phyloP scores from a whole-genome alignment of 2,113 vertebrate genomes.

The Mugil cephalus region DNA sequence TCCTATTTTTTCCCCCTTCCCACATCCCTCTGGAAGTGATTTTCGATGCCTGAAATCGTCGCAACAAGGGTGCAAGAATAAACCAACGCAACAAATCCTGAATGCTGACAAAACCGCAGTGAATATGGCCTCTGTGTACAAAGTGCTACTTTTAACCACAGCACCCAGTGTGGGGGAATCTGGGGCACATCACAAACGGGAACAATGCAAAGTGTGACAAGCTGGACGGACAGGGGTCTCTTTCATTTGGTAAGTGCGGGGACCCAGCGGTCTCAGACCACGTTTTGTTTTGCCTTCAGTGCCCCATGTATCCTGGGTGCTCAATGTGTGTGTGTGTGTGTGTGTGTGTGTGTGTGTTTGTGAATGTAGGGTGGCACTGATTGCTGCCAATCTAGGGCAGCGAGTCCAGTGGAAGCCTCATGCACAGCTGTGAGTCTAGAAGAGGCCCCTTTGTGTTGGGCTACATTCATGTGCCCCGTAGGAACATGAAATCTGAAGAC shows the following conservation, averaged over 20 bases:
- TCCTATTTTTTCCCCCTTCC: not conserved
- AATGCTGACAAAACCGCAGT: slow-evolving; percentile 12
- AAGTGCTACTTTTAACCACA: slow-evolving; percentile 40
- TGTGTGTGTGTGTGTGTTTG: not conserved
- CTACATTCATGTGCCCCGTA: slow-evolving; percentile 22
- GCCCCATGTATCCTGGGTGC: slow-evolving; percentile 6
- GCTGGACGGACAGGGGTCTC: slow-evolving; percentile 4
- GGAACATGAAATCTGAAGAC: slow-evolving; percentile 29
- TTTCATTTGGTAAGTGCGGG: slow-evolving; percentile 28
- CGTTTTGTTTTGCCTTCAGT: slow-evolving; percentile 10
- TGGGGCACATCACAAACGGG: slow-evolving; percentile 41
- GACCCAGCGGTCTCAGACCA: not conserved
- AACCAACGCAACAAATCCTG: slow-evolving; percentile 3
- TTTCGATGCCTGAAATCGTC: not conserved
- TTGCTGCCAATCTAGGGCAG: slow-evolving; percentile 37
- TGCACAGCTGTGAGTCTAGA: slow-evolving; percentile 59
- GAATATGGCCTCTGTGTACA: not conserved
- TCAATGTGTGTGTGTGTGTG: slow-evolving; percentile 8
- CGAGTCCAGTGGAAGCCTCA: slow-evolving; percentile 52
- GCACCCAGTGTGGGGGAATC: slow-evolving; percentile 33
- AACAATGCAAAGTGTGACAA: slow-evolving; percentile 24
- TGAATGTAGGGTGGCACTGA: too few species aligned
- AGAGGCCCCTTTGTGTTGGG: slow-evolving; percentile 49
- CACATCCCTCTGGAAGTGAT: slow-evolving; percentile 33
- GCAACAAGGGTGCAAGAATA: not conserved